phyloP scores from a whole-genome alignment of 2,797 vertebrate species.

The Knipowitschia caucasica region DNA sequence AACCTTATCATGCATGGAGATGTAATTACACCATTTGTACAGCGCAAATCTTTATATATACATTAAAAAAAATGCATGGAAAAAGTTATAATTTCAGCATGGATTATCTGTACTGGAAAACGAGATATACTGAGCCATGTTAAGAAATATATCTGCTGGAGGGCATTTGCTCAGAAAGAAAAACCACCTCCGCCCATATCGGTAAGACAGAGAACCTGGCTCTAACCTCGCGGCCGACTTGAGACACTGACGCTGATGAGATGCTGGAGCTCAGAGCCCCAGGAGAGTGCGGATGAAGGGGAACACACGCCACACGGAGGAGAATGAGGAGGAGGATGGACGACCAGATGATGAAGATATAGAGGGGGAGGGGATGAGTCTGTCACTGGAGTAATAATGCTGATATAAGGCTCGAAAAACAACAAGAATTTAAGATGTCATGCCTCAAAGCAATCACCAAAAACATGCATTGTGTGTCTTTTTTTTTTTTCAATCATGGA shows the following conservation, averaged over 20 bases:
- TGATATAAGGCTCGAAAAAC: too few species aligned
- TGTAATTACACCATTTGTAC: neutral
- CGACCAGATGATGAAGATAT: slow-evolving; percentile 35
- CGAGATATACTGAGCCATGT: neutral
- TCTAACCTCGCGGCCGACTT: slow-evolving; percentile 40
- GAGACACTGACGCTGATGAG: slow-evolving; percentile 66
- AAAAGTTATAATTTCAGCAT: neutral
- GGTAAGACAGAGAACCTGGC: slow-evolving; percentile 22
- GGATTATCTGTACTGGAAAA: neutral
- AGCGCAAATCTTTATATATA: too few species aligned
- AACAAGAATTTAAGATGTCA: too few species aligned
- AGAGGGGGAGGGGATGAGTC: slow-evolving; percentile 19
- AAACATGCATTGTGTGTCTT: too few species aligned
- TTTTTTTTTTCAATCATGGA: too few species aligned
- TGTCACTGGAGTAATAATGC: neutral
- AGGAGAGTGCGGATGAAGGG: slow-evolving; percentile 42
- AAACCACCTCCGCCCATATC: neutral
- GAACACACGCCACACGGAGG: slow-evolving; percentile 14
- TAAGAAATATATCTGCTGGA: slow-evolving; percentile 1
- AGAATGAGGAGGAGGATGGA: slow-evolving; percentile 18
- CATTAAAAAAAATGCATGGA: neutral
- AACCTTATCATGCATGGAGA: neutral
- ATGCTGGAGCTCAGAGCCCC: slow-evolving; percentile 49
- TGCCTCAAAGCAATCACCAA: too few species aligned
- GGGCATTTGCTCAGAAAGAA: neutral